Evolutionary conservation across 2,797 vertebrate genomes (phyloP), one percentile per base, ranked within the genome.

Genomic region (Champsocephalus esox): DNA sequence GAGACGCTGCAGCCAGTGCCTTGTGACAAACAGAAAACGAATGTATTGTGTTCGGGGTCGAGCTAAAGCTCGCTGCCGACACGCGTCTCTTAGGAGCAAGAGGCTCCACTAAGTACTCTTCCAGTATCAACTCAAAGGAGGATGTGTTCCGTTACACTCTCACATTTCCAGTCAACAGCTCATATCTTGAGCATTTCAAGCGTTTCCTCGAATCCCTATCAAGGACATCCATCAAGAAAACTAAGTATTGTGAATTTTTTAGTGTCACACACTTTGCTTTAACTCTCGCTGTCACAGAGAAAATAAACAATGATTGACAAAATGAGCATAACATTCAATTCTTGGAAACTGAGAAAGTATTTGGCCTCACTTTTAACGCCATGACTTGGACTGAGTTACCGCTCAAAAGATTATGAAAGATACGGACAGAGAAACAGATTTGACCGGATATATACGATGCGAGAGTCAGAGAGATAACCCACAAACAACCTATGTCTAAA

Each of bases 1-100:
- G 60, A 66, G 48, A 44, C 38, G 75, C 54, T 5, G 38, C 73
- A 51, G 66, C 48, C 66, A 84, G 82, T 4, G 16, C 38, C n/a
- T 73, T 54, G 52, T n/a, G 12, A 38, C 19, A 38, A 14, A 66
- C 44, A 49, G 12, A 12, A 55, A 43, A 76, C 9, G 58, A 46
- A 82, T 66, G 75, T 10, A 50, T 61, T 28, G 1, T 17, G 61
- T 67, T 54, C 52, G 2, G 64, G 76, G 81, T 72, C 32, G 13
- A 34, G 66, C 11, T n/a, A 17, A 59, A 51, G 69, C 77, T 70
- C 45, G 3, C 50, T 34, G 62, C 75, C 50, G 81, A 82, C 88
- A 89, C 74, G 63, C 3, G 81, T 62, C 80, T 78, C 52, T 59
- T 70, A 60, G 70, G 78, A 80, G 83, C 68, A 67, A 69, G 74